Base-by-base conservation (phyloP, 2,797 vertebrate species). In the Adelosebastes latens region DNA sequence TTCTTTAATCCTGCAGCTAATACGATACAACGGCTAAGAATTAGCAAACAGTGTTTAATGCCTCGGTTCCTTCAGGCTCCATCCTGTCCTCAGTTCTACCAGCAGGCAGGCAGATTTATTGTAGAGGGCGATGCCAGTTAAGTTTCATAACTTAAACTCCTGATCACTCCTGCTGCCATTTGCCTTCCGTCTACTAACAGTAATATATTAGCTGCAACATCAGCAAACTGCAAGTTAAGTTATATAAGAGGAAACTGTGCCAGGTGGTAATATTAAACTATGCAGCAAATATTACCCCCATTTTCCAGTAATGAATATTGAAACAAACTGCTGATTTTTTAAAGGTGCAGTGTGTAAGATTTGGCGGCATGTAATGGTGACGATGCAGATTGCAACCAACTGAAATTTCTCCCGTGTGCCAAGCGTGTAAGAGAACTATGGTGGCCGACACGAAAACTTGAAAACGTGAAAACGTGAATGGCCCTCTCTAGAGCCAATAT, bases 1-100 rank as follows among this genome's bases (percentile, higher is more conserved):
- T 75, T 72, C 52, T 84, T 82, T 84, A 85, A 89, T 91, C 87
- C 81, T 81, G 70, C 59, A 68, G 78, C 70, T 88, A 85, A 88
- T 70, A 68, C 27, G n/a, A 75, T 61, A 67, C 74, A 84, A 77
- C 70, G 65, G 65, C 82, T 63, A 22, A 77, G 73, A 76, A 86
- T 82, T 66, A 86, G 79, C 69, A 69, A 81, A 56, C 56, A 32
- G 69, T 62, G 58, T 77, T 84, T 58, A 83, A 88, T 62, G 49
- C 67, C 18, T 69, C 8, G 4, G 52, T 29, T 85, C 62, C 72
- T 78, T 69, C 22, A 67, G 63, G 73, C 69, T 69, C n/a, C 18
- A 29, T 46, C 61, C 61, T 68, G 53, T 55, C 46, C 7, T 68
- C n/a, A 36, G 18, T 65, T 63, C 29, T 16, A 53, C 53, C 39